A percentile compares a stretch with the other conserved stretches of the same genome.
Evolutionary conservation across 2,113 vertebrate genomes (phyloP).

Genomic region (Greenwoodochromis staneri): DNA sequence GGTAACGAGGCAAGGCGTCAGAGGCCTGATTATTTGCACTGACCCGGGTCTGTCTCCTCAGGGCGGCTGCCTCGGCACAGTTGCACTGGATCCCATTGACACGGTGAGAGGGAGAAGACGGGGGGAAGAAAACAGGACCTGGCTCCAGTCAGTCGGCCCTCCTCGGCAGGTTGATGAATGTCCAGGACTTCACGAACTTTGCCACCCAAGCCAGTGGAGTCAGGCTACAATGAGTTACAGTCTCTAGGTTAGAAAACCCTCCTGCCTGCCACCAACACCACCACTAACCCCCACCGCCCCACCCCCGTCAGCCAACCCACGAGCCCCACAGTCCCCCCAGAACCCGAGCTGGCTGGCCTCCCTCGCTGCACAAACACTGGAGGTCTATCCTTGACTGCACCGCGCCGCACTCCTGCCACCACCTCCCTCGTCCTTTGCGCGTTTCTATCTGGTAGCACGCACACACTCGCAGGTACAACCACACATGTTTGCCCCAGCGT

Average conservation of each 20-base stretch:
- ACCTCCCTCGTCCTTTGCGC: conserved; percentile 42
- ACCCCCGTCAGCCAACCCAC: conserved; percentile 55
- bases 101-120: conserved; percentile 45
- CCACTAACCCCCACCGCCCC: neutral
- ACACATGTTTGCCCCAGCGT: conserved; percentile 16
- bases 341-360: conserved; percentile 49
- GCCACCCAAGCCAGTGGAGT: conserved; percentile 86
- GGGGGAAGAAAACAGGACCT: conserved; percentile 73
- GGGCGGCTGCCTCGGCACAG: conserved; percentile 63
- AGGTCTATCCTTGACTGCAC: conserved; percentile 65
- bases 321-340: conserved; percentile 53
- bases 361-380: conserved; percentile 62
- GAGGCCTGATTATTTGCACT: conserved; percentile 73
- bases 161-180: conserved; percentile 85
- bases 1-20: conserved; percentile 78
- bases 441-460: conserved; percentile 27
- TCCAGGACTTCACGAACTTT: conserved; percentile 83
- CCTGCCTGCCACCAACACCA: conserved; percentile 30
- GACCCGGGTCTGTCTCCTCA: conserved; percentile 73
- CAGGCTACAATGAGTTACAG: conserved; percentile 81
- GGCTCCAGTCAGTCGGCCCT: conserved; percentile 85
- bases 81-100: conserved; percentile 81
- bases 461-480: conserved; percentile 30
- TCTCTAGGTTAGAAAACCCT: conserved; percentile 57
- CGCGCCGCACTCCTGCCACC: conserved; percentile 25